Evolutionary conservation across 2,797 vertebrate species (phyloP).

Genomic region (Sphenodon punctatus): DNA sequence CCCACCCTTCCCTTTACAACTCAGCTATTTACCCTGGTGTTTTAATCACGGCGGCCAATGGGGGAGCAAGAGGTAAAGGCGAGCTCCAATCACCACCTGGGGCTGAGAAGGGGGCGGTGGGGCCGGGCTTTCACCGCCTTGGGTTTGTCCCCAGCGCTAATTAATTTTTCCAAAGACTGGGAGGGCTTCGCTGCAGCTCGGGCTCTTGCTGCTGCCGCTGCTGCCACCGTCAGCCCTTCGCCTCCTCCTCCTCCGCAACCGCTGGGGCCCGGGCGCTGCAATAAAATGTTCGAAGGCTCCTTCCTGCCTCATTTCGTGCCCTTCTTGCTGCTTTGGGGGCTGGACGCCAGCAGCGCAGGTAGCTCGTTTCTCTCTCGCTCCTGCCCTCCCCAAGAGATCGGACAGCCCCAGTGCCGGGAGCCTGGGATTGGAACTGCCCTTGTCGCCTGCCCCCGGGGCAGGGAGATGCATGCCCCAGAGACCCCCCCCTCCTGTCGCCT

Average conservation of each 20-base stretch:
- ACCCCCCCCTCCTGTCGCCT: too few relatives aligned
- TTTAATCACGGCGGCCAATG: conserved; percentile 56
- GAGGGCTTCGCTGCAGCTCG: conserved; percentile 69
- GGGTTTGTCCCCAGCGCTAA: conserved; percentile 75
- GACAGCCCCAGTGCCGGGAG: not conserved
- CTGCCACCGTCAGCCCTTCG: not conserved
- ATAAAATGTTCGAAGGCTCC: conserved; percentile 80
- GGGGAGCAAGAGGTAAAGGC: conserved; percentile 2
- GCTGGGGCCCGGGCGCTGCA: conserved; percentile 40
- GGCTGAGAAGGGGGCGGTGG: conserved; percentile 68
- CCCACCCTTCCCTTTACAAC: conserved; percentile 38
- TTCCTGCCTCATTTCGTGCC: conserved; percentile 70
- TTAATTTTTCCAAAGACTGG: conserved; percentile 79
- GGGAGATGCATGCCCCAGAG: too few relatives aligned
- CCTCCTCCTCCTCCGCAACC: not conserved
- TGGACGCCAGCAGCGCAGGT: conserved; percentile 79
- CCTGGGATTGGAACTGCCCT: too few relatives aligned
- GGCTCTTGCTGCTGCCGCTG: conserved; percentile 37
- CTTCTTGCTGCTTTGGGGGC: conserved; percentile 74
- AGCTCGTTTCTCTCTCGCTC: conserved; percentile 26
- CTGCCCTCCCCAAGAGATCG: not conserved
- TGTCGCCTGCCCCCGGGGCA: too few relatives aligned
- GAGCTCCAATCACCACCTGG: conserved; percentile 39
- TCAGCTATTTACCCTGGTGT: conserved; percentile 43
- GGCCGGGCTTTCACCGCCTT: conserved; percentile 73